Conservation (phyloP, 2,113 vertebrate species). For the Plestiodon gilberti region DNA sequence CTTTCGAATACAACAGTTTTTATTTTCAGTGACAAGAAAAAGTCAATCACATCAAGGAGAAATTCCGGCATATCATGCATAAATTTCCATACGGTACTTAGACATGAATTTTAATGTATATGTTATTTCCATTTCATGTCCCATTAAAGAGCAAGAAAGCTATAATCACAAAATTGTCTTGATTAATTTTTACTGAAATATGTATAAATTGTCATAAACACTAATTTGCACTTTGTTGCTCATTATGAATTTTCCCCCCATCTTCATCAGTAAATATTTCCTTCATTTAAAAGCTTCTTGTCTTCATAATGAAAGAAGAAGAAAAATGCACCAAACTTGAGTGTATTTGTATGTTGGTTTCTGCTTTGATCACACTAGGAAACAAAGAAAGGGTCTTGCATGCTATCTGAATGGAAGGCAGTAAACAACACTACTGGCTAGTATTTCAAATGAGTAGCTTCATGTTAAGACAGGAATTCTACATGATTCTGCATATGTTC, state of each 20-base stretch:
- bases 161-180: conserved; percentile 64
- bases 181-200: conserved; percentile 71
- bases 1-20: conserved; percentile 59
- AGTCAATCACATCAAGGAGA: conserved; percentile 53
- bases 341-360: conserved; percentile 5
- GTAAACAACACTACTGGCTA: conserved; percentile 45
- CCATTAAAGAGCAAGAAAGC: conserved; percentile 47
- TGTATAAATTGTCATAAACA: conserved; percentile 72
- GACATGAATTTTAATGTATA: conserved; percentile 67
- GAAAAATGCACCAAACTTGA: conserved; percentile 56
- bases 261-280: conserved; percentile 53
- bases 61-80: conserved; percentile 27
- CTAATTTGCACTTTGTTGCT: conserved; percentile 60
- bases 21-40: conserved; percentile 57
- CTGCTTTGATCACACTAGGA: conserved; percentile 41
- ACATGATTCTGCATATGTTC: not conserved
- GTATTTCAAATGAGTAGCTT: conserved; percentile 47
- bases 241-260: conserved; percentile 63
- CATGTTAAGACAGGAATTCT: conserved; percentile 17
- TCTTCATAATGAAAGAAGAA: conserved; percentile 61
- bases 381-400: conserved; percentile 38
- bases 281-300: conserved; percentile 55
- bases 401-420: conserved; percentile 5
- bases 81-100: conserved; percentile 48
- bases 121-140: conserved; percentile 64